Conservation (phyloP, 2,797 vertebrate genomes). For the Gallinago stenura region DNA sequence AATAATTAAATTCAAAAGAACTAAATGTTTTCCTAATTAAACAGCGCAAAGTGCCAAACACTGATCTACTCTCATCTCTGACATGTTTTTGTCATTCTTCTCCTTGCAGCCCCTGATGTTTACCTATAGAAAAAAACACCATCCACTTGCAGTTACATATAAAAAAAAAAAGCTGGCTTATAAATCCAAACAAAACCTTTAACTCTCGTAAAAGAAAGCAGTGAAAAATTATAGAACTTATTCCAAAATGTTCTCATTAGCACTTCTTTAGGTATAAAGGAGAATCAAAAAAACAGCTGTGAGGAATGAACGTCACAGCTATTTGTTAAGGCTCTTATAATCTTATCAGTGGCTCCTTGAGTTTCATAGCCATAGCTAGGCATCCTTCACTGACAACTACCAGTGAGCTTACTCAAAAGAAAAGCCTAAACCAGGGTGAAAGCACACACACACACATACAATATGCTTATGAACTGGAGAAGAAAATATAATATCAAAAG, state of each 20-base stretch:
- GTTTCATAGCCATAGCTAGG: not conserved
- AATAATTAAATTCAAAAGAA: not conserved
- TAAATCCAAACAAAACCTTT: not conserved
- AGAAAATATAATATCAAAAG: not conserved
- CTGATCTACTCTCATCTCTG: not conserved
- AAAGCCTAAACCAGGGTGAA: conserved; percentile 3
- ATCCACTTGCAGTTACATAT: not conserved
- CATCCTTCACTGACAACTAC: not conserved
- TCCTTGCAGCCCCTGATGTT: not conserved
- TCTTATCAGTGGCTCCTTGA: not conserved
- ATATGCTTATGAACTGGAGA: not conserved
- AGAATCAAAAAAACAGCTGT: not conserved
- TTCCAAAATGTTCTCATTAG: conserved; percentile 4
- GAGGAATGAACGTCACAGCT: not conserved
- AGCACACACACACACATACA: not conserved
- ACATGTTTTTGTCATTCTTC: not conserved
- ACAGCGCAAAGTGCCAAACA: not conserved
- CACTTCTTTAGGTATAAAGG: conserved; percentile 4
- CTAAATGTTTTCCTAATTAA: conserved; percentile 5
- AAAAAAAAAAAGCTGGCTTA: not conserved
- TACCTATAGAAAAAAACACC: not conserved
- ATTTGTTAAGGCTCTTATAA: conserved; percentile 6
- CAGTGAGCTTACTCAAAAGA: not conserved
- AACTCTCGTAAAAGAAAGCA: not conserved
- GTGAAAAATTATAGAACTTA: not conserved